Percentiles rank a stretch among this genome's conserved stretches.
phyloP scores from a whole-genome alignment of 2,797 vertebrate species.

The Carduelis carduelis region DNA sequence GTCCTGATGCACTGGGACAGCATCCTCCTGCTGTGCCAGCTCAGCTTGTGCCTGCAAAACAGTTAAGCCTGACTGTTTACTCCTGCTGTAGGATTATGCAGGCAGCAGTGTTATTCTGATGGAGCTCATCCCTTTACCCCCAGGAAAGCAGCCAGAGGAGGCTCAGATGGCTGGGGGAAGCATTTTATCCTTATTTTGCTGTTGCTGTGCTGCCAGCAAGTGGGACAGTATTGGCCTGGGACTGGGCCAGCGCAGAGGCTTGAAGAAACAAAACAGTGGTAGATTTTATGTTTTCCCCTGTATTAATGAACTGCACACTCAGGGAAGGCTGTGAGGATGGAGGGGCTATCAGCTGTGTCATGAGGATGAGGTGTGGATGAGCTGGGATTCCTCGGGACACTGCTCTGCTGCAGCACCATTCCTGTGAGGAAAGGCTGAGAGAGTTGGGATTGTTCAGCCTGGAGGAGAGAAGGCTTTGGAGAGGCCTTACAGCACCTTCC shows the following conservation, averaged over 20 bases:
- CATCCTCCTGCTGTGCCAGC: neutral
- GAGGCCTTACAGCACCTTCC: neutral
- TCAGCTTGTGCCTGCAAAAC: neutral
- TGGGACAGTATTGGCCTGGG: accelerated
- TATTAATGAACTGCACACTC: neutral
- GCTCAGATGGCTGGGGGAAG: neutral
- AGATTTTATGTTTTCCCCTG: neutral
- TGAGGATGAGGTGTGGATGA: neutral
- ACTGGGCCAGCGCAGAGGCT: neutral
- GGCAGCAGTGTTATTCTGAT: neutral
- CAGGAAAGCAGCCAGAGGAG: conserved; percentile 7
- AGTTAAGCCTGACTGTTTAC: neutral
- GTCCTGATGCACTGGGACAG: neutral
- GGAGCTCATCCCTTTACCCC: neutral
- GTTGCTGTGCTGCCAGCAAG: neutral
- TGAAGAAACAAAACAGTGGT: neutral
- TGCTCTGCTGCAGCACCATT: neutral
- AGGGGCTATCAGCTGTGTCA: accelerated
- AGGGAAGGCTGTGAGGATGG: neutral
- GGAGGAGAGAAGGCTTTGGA: neutral
- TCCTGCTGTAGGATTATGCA: conserved; percentile 14
- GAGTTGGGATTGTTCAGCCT: neutral
- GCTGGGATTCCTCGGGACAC: neutral
- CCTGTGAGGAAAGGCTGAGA: neutral
- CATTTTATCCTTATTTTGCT: neutral